phyloP scores from a whole-genome alignment of 2,797 vertebrate genomes.

The Spinus olivaceus region DNA sequence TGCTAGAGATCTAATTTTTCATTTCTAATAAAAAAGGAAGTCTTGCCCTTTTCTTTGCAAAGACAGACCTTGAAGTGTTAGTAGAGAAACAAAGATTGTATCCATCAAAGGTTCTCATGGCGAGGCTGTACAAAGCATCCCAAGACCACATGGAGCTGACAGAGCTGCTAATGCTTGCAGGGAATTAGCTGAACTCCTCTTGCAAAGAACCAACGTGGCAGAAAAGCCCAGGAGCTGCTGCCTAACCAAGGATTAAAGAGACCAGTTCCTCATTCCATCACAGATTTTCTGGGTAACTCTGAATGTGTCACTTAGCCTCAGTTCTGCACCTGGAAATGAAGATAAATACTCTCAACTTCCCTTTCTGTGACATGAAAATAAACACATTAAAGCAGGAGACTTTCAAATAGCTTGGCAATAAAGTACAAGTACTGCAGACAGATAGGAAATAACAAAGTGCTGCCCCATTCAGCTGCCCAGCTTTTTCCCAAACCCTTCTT shows the following conservation, averaged over 20 bases:
- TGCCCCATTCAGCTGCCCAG: background rate
- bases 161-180: background rate
- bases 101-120: conserved; percentile 21
- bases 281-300: conserved; percentile 32
- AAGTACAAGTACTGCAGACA: background rate
- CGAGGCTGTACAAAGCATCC: background rate
- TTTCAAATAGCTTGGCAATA: conserved; percentile 38
- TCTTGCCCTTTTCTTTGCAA: conserved; percentile 48
- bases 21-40: conserved; percentile 45
- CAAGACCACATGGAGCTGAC: background rate
- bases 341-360: conserved; percentile 49
- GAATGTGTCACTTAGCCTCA: background rate
- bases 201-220: background rate
- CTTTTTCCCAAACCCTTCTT: background rate
- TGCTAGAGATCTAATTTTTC: conserved; percentile 30
- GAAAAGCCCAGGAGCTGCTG: background rate
- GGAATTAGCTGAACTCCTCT: background rate
- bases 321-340: conserved; percentile 53
- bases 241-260: background rate
- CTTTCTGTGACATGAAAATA: conserved; percentile 44
- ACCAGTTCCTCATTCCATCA: background rate
- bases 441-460: conserved; percentile 56
- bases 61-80: conserved; percentile 39
- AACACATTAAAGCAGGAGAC: conserved; percentile 33
- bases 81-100: conserved; percentile 22